phyloP scores from a whole-genome alignment of 2,797 vertebrate genomes.

The Enteromius thamalakanensis region DNA sequence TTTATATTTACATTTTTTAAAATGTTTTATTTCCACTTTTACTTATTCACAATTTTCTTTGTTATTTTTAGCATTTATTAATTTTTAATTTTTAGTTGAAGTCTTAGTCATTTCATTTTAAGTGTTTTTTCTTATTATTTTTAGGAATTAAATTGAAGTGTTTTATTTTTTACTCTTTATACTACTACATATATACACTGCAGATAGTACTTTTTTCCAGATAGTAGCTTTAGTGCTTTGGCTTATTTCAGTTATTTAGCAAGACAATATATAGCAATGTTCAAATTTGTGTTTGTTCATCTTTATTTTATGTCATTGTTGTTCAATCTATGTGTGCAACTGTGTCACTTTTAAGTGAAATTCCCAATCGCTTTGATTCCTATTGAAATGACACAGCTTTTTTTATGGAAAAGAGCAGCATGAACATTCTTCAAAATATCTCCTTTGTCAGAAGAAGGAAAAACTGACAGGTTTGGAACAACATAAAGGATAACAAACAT shows the following conservation, averaged over 20 bases:
- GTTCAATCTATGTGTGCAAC: background rate
- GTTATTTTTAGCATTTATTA: background rate
- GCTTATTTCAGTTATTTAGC: background rate
- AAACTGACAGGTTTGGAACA: background rate
- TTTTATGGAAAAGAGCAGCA: background rate
- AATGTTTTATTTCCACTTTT: no score
- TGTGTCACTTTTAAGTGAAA: no score
- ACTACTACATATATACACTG: no score
- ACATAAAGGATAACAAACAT: background rate
- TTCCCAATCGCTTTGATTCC: background rate
- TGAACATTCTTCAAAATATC: constrained; percentile 8
- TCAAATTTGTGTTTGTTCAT: background rate
- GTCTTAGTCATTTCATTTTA: no score
- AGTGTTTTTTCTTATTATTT: no score
- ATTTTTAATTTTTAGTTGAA: no score
- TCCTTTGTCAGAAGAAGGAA: background rate
- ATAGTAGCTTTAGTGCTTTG: no score
- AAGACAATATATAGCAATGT: no score
- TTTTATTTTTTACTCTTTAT: no score
- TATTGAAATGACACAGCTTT: background rate
- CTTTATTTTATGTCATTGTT: background rate
- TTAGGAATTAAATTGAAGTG: no score
- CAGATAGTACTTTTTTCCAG: no score
- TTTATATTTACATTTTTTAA: no score
- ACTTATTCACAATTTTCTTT: background rate